Conservation (phyloP, 1,140 invertebrate species). For the Hyles vespertilio region DNA sequence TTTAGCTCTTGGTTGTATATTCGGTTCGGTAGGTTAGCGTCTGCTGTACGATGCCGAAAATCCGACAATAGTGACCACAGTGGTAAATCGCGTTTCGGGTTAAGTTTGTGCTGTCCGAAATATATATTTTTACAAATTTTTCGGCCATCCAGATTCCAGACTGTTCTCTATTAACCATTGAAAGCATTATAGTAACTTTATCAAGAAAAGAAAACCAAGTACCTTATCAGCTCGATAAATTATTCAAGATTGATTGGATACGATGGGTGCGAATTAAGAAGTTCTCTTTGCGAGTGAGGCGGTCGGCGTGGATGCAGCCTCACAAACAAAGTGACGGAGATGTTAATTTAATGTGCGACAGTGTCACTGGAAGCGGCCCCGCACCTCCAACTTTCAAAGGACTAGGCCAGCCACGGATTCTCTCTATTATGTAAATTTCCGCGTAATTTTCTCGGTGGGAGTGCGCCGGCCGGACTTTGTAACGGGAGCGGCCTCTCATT, state of each 20-base stretch:
- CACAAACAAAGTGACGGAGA: slow-evolving; percentile 60
- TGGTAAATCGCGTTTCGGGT: too few species aligned
- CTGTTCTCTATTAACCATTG: too few species aligned
- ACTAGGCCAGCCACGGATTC: slow-evolving; percentile 63
- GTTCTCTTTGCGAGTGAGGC: not conserved
- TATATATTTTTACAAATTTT: too few species aligned
- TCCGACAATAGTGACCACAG: too few species aligned
- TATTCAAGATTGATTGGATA: not conserved
- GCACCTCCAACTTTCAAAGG: slow-evolving; percentile 60
- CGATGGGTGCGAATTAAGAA: not conserved
- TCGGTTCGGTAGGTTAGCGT: too few species aligned
- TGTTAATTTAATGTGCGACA: slow-evolving; percentile 68
- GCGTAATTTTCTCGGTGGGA: slow-evolving; percentile 60
- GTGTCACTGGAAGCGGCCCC: slow-evolving; percentile 56
- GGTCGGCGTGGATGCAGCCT: slow-evolving; percentile 24
- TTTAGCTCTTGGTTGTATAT: not conserved
- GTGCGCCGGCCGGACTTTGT: slow-evolving; percentile 62
- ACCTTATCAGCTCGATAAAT: too few species aligned
- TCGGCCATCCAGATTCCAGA: too few species aligned
- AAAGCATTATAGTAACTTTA: too few species aligned
- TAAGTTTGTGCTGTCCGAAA: too few species aligned
- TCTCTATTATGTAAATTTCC: slow-evolving; percentile 71
- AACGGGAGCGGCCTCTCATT: slow-evolving; percentile 53
- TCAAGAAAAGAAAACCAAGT: too few species aligned
- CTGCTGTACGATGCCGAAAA: too few species aligned